Conservation (phyloP, 2,888 invertebrate species). For the Cyaniris semiargus region DNA sequence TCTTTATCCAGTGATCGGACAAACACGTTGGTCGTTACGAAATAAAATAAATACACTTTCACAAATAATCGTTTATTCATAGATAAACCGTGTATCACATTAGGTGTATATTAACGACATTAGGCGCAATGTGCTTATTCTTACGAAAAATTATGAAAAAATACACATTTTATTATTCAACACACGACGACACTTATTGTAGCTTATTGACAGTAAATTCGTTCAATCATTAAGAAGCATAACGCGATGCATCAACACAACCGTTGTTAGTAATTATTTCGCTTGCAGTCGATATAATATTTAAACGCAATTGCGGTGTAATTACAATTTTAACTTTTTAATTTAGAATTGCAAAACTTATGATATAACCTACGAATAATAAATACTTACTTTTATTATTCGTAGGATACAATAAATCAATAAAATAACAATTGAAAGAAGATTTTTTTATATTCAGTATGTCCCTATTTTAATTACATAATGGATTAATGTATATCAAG, state of each 20-base stretch:
- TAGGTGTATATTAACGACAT: constrained; percentile 74
- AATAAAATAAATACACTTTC: constrained; percentile 48
- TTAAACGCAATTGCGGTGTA: constrained; percentile 1
- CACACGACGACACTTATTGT: constrained; percentile 56
- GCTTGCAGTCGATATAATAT: constrained; percentile 15
- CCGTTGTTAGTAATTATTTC: constrained; percentile 47
- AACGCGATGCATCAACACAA: constrained; percentile 60
- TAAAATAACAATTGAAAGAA: background rate
- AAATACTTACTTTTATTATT: background rate
- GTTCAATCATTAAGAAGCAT: constrained; percentile 70
- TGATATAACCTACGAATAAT: background rate
- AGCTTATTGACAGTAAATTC: constrained; percentile 68
- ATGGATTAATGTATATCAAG: constrained; percentile 10
- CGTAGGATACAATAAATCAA: background rate
- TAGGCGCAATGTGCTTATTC: constrained; percentile 75
- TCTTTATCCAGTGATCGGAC: background rate
- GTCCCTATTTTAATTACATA: background rate
- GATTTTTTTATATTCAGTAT: background rate
- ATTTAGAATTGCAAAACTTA: background rate
- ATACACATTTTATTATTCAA: constrained; percentile 53
- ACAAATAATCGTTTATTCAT: constrained; percentile 73
- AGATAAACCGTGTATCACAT: constrained; percentile 78
- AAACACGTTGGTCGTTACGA: background rate
- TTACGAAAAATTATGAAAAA: constrained; percentile 64
- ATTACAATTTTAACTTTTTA: background rate